Evolutionary conservation across 2,888 invertebrate species (phyloP), one percentile per base, ranked within the genome.

Genomic region (Diarsia mendica): DNA sequence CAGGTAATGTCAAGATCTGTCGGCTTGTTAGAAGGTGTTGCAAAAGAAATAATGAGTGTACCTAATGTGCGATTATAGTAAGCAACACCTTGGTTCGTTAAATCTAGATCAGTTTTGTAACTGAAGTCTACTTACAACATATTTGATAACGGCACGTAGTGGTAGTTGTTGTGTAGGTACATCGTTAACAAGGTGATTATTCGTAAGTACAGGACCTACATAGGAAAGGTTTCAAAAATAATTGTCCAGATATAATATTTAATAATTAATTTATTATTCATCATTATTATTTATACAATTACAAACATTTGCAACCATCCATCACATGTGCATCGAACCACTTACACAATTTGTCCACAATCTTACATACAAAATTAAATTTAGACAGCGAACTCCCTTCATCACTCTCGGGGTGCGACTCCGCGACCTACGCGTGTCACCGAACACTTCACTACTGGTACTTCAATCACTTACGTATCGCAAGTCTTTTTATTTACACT

Each of bases 401-500:
- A 91, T 92, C 92, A 92, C 91, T 90, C 90, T 90, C 87, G 80
- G 79, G 76, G 77, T 86, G 85, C 85, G 85, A 88, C 85, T 84
- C 2, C 70, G 69, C 70, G 70, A 78, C 46, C 33, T 48, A 89
- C 85, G 85, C 83, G 85, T 89, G 88, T 88, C 91, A 89, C 90
- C 90, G 87, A 83, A 83, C 88, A 89, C 90, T 90, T 90, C 89
- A 87, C 90, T 89, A 90, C 90, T 89, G 90, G 90, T 91, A 91
- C 86, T 86, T 87, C 77, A 89, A 90, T 94, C 94, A 94, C 95
- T 94, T 94, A 94, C 90, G 89, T 90, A 91, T 93, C 89, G 92
- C 92, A 95, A 96, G 95, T 95, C 95, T 95, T 92, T 91, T 84
- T 91, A 91, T 91, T 91, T 90, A 90, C 91, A 94, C 94, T 94